Conservation (phyloP, 2,113 vertebrate genomes). For the Mirza zaza region DNA sequence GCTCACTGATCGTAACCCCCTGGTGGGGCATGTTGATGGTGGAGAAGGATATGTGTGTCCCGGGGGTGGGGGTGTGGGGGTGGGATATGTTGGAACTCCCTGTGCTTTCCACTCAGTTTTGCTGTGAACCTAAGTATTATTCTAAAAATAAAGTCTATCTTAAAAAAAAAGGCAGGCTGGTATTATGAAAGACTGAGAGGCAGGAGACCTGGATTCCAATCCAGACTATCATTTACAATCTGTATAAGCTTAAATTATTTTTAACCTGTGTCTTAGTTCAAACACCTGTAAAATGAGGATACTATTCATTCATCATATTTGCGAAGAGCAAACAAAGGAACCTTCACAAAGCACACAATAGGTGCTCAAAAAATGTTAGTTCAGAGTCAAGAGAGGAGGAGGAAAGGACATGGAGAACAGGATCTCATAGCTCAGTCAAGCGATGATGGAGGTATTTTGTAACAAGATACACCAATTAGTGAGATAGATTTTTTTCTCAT, state of each 20-base stretch:
- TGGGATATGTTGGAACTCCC: background rate
- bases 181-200: background rate
- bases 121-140: background rate
- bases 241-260: conserved; percentile 6
- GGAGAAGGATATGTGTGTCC: background rate
- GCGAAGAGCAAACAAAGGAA: background rate
- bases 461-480: background rate
- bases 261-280: background rate
- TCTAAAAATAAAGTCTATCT: background rate
- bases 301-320: background rate
- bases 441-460: background rate
- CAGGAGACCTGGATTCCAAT: background rate
- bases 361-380: background rate
- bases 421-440: background rate
- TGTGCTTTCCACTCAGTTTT: background rate
- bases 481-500: background rate
- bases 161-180: background rate
- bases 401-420: background rate
- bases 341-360: background rate
- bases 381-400: background rate
- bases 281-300: conserved; percentile 24
- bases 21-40: background rate
- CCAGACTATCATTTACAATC: background rate
- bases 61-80: too few species aligned
- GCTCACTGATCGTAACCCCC: background rate